Evolutionary conservation across 2,888 invertebrate species (phyloP), one percentile per base, ranked within the genome.

Genomic region (Troides oblongomaculatus): DNA sequence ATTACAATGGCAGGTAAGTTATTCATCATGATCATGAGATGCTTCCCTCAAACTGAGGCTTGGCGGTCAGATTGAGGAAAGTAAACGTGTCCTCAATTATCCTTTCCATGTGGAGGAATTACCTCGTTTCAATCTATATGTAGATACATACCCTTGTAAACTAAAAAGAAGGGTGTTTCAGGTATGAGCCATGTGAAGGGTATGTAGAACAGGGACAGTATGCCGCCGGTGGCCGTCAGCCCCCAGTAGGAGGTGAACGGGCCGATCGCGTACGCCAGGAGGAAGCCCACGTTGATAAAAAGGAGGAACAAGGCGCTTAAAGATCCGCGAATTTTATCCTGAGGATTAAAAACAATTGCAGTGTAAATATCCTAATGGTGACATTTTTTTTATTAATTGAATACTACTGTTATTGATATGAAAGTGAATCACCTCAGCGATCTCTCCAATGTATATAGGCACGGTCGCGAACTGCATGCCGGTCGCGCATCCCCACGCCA

Each of bases 391-490:
- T 30, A 30, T 30, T 4, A 4, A 30, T 25, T 25, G 25, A 25
- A 25, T 25, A 25, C 5, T 30, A 30, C 3, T 30, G 30, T 30
- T 30, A 30, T 30, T 30, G 30, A 30, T 30, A 30, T 30, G 30
- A 30, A 30, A 30, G 30, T 30, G 30, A 30, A 30, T 30, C 82
- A 94, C 94, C 78, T 96, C 95, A 59, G 97, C 94, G 68, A 97
- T 96, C 85, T 98, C 98, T 0, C 97, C 96, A 50, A 97, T 94
- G 83, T 98, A 98, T 88, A 97, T 95, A 0, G 98, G 97, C 18
- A 96, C 94, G 0, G 95, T 95, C 0, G 96, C 95, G 84, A 96
- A 96, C 66, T 94, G 93, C 79, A 95, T 94, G 7, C 96, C 96
- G 0, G 95, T 93, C 2, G 95, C 95, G 60, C 95, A 90, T 0